Conservation (phyloP, 1,140 invertebrate genomes). For the Oppia nitens region DNA sequence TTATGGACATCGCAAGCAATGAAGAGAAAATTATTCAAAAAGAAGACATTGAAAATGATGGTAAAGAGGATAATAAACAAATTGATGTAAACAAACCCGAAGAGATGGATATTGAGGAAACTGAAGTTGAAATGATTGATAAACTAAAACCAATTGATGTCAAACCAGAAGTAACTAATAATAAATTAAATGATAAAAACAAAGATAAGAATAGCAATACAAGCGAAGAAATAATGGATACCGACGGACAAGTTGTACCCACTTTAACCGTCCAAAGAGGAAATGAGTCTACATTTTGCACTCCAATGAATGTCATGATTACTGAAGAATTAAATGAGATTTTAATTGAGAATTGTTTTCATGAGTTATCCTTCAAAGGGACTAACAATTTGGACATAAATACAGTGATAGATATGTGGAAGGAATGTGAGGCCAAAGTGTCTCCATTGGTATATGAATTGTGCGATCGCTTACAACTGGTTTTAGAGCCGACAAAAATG, state of each 20-base stretch:
- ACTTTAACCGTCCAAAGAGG: conserved; percentile 49
- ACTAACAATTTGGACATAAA: not conserved
- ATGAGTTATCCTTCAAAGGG: not conserved
- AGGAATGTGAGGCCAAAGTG: conserved; percentile 38
- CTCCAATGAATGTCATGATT: conserved; percentile 28
- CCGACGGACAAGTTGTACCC: conserved; percentile 53
- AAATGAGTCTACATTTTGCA: conserved; percentile 48
- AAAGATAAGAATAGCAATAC: conserved; percentile 27
- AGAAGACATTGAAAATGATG: conserved; percentile 21
- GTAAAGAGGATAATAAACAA: conserved; percentile 21
- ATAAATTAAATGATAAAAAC: conserved; percentile 18
- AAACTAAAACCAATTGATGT: not conserved
- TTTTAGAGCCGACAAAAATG: conserved; percentile 85
- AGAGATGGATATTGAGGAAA: conserved; percentile 11
- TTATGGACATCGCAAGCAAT: conserved; percentile 39
- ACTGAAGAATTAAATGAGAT: not conserved
- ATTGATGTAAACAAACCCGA: conserved; percentile 2
- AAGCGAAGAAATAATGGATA: not conserved
- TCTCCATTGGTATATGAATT: conserved; percentile 60
- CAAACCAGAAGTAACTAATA: not conserved
- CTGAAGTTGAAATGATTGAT: not conserved
- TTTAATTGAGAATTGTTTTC: conserved; percentile 2
- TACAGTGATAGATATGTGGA: conserved; percentile 27
- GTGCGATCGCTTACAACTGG: conserved; percentile 77
- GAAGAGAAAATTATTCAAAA: conserved; percentile 38